Conservation (phyloP, 2,797 vertebrate species). For the Acomys russatus region DNA sequence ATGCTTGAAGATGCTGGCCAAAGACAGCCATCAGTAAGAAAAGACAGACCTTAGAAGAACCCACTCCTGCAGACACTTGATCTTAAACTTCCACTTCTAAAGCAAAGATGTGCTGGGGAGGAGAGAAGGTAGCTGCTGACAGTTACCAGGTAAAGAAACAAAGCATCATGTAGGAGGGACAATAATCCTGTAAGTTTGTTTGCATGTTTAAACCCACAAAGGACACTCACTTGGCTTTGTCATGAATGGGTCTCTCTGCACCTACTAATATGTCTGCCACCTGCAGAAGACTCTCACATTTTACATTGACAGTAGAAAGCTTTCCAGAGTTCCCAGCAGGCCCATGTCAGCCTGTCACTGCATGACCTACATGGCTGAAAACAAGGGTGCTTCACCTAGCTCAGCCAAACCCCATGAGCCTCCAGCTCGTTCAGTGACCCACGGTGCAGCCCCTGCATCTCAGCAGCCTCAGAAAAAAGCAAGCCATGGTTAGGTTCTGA, state of each 20-base stretch:
- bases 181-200: background rate
- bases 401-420: background rate
- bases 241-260: background rate
- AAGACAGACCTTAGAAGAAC: background rate
- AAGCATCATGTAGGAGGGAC: background rate
- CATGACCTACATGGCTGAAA: background rate
- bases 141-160: background rate
- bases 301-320: background rate
- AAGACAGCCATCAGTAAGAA: background rate
- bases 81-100: background rate
- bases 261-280: background rate
- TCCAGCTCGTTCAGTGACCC: background rate
- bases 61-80: background rate
- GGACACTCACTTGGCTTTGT: background rate
- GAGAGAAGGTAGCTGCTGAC: background rate
- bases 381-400: background rate
- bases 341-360: background rate
- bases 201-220: constrained; percentile 30
- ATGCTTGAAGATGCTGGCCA: background rate
- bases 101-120: background rate
- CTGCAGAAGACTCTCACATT: background rate
- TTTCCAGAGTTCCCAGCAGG: background rate
- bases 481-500: constrained; percentile 27
- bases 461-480: background rate
- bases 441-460: background rate